Base-by-base conservation (phyloP, 1,140 invertebrate species). In the Rhyzopertha dominica region DNA sequence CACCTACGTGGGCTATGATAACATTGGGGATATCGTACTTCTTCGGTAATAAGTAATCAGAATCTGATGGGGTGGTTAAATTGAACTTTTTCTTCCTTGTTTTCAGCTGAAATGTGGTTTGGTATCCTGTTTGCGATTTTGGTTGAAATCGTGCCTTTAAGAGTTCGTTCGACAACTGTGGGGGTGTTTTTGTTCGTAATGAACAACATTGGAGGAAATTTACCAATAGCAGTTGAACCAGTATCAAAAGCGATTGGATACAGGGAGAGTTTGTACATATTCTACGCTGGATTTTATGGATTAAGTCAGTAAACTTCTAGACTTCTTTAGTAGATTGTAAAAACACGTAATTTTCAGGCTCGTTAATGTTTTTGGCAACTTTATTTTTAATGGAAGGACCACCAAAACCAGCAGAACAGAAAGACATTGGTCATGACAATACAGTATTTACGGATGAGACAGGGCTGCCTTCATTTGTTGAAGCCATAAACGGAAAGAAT, bases 181-280 rank as follows among this genome's bases (percentile, higher is more conserved):
- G 89, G 87, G 0, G 76, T 91, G 2, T 92, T 90, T 58, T 70
- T 93, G 2, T 92, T 93, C 64, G 83, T 91, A 0, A 91, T 92
- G 85, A 93, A 92, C 68, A 92, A 91, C 65, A 79, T 91, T 43
- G 89, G 88, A n/a, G 89, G 89, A n/a, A 91, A 91, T 67, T 69
- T 91, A 41, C 89, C 89, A 5, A 88, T 93, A 56, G 68, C 90
- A 0, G 86, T 93, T 1, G 87, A 90, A 65, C 87, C 88, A 0
- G 81, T 90, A 1, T 80, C 85, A 14, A 82, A 84, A 62, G 72
- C 73, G 0, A 81, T 88, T 23, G 85, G 85, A n/a, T 91, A 87
- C 62, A 74, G 86, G 40, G 82, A 84, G 55, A 80, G 87, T 12
- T 74, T 93, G 14, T 86, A 85, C 67, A 88, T 92, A 56, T 88